Percentiles rank a stretch among this genome's conserved stretches.
Conservation (phyloP, 2,113 vertebrate species). For the Narcine bancroftii region DNA sequence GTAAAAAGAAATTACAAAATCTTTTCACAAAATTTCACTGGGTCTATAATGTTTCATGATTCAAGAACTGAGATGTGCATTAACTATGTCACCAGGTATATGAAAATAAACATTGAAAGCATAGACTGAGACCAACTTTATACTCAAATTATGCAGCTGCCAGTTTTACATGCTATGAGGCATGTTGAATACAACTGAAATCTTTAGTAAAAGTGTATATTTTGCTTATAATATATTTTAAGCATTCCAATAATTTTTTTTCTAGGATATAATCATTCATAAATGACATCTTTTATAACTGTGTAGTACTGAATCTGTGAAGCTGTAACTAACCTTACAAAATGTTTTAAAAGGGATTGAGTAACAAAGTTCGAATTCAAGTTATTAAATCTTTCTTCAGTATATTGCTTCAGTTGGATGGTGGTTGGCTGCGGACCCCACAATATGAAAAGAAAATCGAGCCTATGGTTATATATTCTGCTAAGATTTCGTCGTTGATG, state of each 20-base stretch:
- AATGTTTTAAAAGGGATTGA: too few relatives aligned
- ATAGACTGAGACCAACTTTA: not conserved
- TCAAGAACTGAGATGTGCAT: not conserved
- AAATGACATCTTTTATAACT: not conserved
- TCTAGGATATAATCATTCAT: not conserved
- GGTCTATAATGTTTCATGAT: conserved; percentile 13
- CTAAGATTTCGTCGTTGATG: not conserved
- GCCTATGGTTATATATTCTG: not conserved
- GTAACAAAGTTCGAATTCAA: not conserved
- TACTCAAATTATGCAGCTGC: conserved; percentile 18
- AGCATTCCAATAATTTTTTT: not conserved
- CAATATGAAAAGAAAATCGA: not conserved
- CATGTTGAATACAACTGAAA: conserved; percentile 50
- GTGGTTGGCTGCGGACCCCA: not conserved
- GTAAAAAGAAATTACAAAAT: not conserved
- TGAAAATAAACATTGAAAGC: not conserved
- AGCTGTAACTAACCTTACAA: not conserved
- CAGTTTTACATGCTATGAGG: conserved; percentile 45
- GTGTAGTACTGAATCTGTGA: not conserved
- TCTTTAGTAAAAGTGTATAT: conserved; percentile 38
- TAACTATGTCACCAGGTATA: not conserved
- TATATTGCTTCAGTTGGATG: not conserved
- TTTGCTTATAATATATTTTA: not conserved
- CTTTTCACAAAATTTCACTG: not conserved
- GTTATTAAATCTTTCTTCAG: not conserved